Percentiles rank a stretch among this genome's conserved stretches.
phyloP scores from a whole-genome alignment of 2,888 invertebrate genomes.

The Drosophila pegasa region DNA sequence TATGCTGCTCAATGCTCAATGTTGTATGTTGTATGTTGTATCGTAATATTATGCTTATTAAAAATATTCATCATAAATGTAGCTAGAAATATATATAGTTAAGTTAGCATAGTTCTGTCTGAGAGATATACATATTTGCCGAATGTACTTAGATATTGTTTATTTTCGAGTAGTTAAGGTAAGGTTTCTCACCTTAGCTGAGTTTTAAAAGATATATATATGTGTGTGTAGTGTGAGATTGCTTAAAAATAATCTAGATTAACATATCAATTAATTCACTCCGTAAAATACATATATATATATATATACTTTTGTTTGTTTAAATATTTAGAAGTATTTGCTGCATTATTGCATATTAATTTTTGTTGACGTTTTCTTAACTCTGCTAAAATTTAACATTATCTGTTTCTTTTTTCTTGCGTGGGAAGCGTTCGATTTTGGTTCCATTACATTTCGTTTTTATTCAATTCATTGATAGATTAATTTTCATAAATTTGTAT shows the following conservation, averaged over 20 bases:
- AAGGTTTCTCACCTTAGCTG: slow-evolving; percentile 47
- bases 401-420: slow-evolving; percentile 75
- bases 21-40: slow-evolving; percentile 11
- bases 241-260: slow-evolving; percentile 43
- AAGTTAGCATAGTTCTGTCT: slow-evolving; percentile 49
- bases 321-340: slow-evolving; percentile 33
- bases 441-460: slow-evolving; percentile 82
- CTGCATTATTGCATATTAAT: slow-evolving; percentile 21
- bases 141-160: slow-evolving; percentile 45
- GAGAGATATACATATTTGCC: slow-evolving; percentile 42
- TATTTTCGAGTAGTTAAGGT: slow-evolving; percentile 36
- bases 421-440: slow-evolving; percentile 84
- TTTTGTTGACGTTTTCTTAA: slow-evolving; percentile 31
- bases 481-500: slow-evolving; percentile 38
- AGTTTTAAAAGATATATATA: slow-evolving; percentile 42
- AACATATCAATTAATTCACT: slow-evolving; percentile 36
- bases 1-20: slow-evolving; percentile 48
- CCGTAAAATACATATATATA: slow-evolving; percentile 43
- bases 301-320: slow-evolving; percentile 20
- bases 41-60: slow-evolving; percentile 37
- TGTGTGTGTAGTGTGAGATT: slow-evolving; percentile 30
- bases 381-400: slow-evolving; percentile 77
- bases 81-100: slow-evolving; percentile 43
- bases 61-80: slow-evolving; percentile 51
- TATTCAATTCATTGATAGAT: slow-evolving; percentile 56